Evolutionary conservation across 2,113 vertebrate species (phyloP).

Genomic region (Alethe castanea): DNA sequence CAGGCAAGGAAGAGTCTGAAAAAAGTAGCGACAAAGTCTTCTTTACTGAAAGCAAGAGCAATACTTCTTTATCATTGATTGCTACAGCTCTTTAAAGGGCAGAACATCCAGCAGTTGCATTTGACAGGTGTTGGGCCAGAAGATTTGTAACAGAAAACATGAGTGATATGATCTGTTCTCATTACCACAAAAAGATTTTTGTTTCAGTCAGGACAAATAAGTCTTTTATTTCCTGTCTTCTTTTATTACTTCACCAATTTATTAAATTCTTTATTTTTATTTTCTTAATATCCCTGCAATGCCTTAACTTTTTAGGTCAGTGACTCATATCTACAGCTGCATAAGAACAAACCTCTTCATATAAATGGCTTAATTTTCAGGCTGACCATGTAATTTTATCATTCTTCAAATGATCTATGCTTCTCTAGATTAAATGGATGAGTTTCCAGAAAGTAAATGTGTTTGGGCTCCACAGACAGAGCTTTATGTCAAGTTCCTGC

Average conservation of each 20-base stretch:
- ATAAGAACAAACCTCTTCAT: neutral
- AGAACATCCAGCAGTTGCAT: neutral
- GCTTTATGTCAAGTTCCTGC: neutral
- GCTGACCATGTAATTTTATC: constrained; percentile 5
- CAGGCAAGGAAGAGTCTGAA: neutral
- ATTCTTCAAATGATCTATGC: constrained; percentile 11
- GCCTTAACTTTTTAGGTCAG: neutral
- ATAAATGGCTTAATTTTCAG: constrained; percentile 35
- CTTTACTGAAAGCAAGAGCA: neutral
- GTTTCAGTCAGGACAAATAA: neutral
- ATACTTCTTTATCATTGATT: neutral
- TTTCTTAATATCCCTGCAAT: neutral
- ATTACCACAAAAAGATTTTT: neutral
- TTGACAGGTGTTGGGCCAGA: neutral
- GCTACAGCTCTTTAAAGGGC: neutral
- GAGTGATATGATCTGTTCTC: neutral
- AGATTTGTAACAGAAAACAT: neutral
- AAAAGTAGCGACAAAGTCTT: neutral
- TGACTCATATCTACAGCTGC: constrained; percentile 16
- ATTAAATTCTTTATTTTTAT: constrained; percentile 25
- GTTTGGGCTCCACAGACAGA: neutral
- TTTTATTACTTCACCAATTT: constrained; percentile 21
- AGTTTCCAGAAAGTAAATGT: neutral
- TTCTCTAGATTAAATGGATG: neutral
- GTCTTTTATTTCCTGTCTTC: neutral